phyloP scores from a whole-genome alignment of 2,888 invertebrate genomes.

The Dioctria rufipes region DNA sequence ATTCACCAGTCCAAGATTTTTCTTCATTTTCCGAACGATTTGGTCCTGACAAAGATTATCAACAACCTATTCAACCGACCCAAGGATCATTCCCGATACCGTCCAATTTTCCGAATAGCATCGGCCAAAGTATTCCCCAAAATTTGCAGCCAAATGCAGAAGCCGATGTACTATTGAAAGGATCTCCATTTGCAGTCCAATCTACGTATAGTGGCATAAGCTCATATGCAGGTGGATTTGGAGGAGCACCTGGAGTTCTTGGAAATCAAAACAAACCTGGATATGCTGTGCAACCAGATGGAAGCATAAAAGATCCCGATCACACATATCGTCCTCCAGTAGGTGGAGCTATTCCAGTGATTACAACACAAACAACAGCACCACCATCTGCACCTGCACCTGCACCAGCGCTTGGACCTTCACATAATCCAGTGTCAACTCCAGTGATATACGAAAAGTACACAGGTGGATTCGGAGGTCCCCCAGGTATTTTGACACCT shows the following conservation, averaged over 20 bases:
- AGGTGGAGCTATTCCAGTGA: not conserved
- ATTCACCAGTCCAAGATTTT: too few relatives aligned
- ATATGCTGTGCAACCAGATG: constrained; percentile 62
- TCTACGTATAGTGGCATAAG: constrained; percentile 50
- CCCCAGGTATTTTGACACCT: constrained; percentile 68
- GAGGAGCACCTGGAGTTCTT: constrained; percentile 64
- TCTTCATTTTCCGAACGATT: too few relatives aligned
- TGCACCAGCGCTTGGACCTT: not conserved
- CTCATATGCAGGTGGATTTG: constrained; percentile 68
- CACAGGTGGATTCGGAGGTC: constrained; percentile 68
- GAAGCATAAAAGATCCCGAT: constrained; percentile 60
- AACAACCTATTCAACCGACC: too few relatives aligned
- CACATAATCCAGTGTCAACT: not conserved
- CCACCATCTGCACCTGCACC: constrained; percentile 18
- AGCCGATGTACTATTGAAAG: too few relatives aligned
- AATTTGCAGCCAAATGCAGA: too few relatives aligned
- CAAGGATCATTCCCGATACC: too few relatives aligned
- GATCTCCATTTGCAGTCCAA: not conserved
- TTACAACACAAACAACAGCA: not conserved
- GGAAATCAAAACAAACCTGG: constrained; percentile 62
- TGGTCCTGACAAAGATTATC: too few relatives aligned
- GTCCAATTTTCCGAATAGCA: too few relatives aligned
- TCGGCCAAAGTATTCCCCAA: too few relatives aligned
- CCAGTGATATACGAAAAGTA: constrained; percentile 60
- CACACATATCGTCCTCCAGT: constrained; percentile 54